These are phyloP conservation scores for Uromys caudimaculatus DNA, from an alignment of 2,797 vertebrate species.

Conservation along the genomic window DNA sequence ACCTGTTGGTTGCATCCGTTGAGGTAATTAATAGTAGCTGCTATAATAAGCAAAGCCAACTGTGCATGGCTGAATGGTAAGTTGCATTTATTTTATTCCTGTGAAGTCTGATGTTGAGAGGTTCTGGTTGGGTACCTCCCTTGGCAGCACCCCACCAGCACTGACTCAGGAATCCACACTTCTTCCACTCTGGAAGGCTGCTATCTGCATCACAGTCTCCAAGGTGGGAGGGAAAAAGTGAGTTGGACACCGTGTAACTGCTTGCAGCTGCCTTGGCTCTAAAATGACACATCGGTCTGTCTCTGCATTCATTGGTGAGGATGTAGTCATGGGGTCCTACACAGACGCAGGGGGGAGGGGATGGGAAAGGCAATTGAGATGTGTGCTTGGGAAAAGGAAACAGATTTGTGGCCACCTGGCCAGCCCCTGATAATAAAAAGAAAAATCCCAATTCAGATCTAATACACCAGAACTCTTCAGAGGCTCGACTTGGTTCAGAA, in stretches of 20 bases:
- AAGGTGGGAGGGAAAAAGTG: conserved; percentile 3
- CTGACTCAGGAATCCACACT: conserved; percentile 36
- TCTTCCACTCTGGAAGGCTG: background rate
- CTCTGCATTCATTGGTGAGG: conserved; percentile 11
- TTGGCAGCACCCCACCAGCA: conserved; percentile 44
- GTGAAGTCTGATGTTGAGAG: background rate
- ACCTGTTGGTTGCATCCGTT: background rate
- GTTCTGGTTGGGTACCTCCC: conserved; percentile 20
- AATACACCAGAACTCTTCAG: background rate
- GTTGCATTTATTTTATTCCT: conserved; percentile 6
- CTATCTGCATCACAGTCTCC: background rate
- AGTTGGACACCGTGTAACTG: conserved; percentile 22
- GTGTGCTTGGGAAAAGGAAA: conserved; percentile 37
- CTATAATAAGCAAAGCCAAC: conserved; percentile 25
- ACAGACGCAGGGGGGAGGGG: conserved; percentile 24
- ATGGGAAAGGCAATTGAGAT: conserved; percentile 41
- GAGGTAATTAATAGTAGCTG: conserved; percentile 9
- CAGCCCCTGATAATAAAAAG: conserved; percentile 36
- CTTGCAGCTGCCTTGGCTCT: conserved; percentile 61
- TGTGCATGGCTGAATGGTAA: background rate
- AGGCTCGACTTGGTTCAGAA: background rate
- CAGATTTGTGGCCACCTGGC: conserved; percentile 45
- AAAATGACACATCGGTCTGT: conserved; percentile 16
- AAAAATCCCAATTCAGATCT: background rate
- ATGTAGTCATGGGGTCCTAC: background rate